Conservation (phyloP, 2,113 vertebrate genomes). For the Mesoclemmys tuberculata region DNA sequence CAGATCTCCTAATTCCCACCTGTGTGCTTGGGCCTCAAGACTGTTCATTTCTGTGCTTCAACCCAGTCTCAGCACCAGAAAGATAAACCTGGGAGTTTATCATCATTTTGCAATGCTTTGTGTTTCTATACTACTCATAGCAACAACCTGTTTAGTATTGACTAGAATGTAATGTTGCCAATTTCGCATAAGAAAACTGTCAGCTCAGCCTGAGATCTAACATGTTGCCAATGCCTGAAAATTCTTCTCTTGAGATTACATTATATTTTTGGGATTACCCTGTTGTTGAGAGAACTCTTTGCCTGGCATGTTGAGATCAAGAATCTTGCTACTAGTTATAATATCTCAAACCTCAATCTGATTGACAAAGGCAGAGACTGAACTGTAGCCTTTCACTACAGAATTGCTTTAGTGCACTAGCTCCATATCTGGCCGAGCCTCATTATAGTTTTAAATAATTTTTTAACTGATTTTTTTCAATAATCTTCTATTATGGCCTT, state of each 20-base stretch:
- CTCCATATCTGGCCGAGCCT: background rate
- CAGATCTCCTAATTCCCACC: conserved; percentile 41
- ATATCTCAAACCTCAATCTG: conserved; percentile 43
- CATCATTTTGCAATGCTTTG: conserved; percentile 36
- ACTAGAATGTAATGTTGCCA: conserved; percentile 45
- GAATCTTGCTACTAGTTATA: conserved; percentile 66
- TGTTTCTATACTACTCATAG: conserved; percentile 25
- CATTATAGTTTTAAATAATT: background rate
- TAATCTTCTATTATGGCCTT: background rate
- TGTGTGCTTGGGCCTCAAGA: background rate
- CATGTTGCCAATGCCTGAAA: conserved; percentile 23
- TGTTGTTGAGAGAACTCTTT: conserved; percentile 55
- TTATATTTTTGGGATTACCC: conserved; percentile 44
- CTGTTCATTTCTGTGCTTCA: background rate
- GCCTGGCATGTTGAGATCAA: conserved; percentile 68
- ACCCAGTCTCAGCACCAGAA: conserved; percentile 13
- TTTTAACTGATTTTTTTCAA: background rate
- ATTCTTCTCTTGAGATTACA: conserved; percentile 1
- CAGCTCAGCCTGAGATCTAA: conserved; percentile 42
- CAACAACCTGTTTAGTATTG: background rate
- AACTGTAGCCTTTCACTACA: conserved; percentile 17
- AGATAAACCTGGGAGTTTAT: conserved; percentile 67
- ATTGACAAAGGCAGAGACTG: conserved; percentile 3
- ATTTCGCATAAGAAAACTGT: conserved; percentile 65
- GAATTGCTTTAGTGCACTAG: background rate